Evolutionary conservation across 2,797 vertebrate genomes (phyloP).

Genomic region (Muscicapa striata): DNA sequence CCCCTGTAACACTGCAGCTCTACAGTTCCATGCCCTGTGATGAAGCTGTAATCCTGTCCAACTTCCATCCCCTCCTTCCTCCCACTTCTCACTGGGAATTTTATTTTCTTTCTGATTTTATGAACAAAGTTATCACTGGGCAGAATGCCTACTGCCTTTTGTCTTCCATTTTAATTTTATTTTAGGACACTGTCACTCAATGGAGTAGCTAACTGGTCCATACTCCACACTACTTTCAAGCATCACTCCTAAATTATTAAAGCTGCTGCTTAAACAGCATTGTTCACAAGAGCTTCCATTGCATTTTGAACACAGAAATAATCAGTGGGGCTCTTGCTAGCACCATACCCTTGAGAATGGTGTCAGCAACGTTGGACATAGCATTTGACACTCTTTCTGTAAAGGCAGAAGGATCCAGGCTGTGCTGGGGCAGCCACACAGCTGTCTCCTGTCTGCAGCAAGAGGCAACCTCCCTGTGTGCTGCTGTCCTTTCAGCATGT

Average conservation of each 20-base stretch:
- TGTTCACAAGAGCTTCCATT: not conserved
- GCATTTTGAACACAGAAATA: constrained; percentile 1
- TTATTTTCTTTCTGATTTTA: not conserved
- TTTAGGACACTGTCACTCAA: not conserved
- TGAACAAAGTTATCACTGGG: not conserved
- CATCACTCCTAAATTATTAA: not conserved
- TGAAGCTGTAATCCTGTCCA: not conserved
- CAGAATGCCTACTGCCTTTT: not conserved
- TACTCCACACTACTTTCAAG: not conserved
- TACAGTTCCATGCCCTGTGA: not conserved
- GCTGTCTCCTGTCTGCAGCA: not conserved
- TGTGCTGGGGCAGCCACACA: not conserved
- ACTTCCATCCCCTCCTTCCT: not conserved
- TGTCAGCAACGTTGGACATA: not conserved
- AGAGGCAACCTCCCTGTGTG: not conserved
- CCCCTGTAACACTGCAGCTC: not conserved
- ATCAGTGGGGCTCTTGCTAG: constrained; percentile 15
- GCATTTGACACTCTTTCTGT: not conserved
- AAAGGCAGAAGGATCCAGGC: not conserved
- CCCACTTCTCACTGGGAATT: not conserved
- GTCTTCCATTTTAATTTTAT: not conserved
- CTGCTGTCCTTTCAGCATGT: not conserved
- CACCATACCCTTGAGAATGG: not conserved
- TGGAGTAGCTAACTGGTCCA: not conserved
- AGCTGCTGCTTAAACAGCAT: not conserved